Base-by-base conservation (phyloP, 2,888 invertebrate species). In the Acleris holmiana region DNA sequence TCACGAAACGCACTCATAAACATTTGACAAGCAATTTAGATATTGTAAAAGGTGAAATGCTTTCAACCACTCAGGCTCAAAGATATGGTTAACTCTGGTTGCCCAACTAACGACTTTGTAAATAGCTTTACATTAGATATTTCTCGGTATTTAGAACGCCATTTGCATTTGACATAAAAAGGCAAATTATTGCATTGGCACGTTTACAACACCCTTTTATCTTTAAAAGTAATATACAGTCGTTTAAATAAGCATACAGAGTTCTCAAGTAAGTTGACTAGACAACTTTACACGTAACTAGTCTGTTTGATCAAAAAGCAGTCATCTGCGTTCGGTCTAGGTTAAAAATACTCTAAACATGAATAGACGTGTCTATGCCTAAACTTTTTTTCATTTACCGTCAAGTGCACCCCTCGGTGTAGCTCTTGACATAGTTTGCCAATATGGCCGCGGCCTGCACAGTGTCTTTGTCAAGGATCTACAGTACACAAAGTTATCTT, bases 371-470 rank as follows among this genome's bases (percentile, higher is more conserved):
- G 58, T 47, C 53, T 58, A 64, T 25, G 63, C 47, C 19, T 53
- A 21, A 25, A 47, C 53, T 64, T 64, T 62, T 57, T 62, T 53
- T 59, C 21, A 64, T 54, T 44, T 41, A 35, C 60, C 54, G 49
- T 55, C 59, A 56, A 66, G 61, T 56, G 51, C 55, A 66, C 56
- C 61, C 61, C 61, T 66, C 62, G 13, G 15, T 48, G 44, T 67
- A 76, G 77, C 69, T 80, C 85, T 86, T 86, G 84, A 87, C 85
- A 87, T 68, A 80, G 76, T 76, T 83, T 58, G 69, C 69, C 72
- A 71, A 71, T 77, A 79, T 71, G 70, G 64, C 62, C 66, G 59
- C 63, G 66, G 73, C 73, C 80, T 83, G 84, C 66, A 68, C 77
- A 84, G 76, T 83, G 83, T 81, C 76, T 77, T 73, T 77, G 78